A percentile compares a stretch with the other conserved stretches of the same genome.
Evolutionary conservation across 2,888 invertebrate species (phyloP).

Genomic region (Nymphalis polychloros): DNA sequence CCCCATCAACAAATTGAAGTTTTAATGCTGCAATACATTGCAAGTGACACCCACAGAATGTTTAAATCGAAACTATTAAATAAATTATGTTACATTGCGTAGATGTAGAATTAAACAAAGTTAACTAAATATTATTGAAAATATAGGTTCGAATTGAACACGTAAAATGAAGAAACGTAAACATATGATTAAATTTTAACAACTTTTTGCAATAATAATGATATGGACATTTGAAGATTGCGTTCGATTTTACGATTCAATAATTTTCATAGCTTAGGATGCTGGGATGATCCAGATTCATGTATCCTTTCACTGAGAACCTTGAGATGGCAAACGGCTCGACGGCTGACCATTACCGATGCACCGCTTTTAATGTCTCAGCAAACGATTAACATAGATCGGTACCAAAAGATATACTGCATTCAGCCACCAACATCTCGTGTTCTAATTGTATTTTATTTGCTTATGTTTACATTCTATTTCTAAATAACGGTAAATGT

Average conservation of each 20-base stretch:
- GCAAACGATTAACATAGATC: conserved; percentile 73
- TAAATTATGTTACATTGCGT: not conserved
- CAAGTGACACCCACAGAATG: conserved; percentile 23
- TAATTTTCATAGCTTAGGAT: conserved; percentile 40
- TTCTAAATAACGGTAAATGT: conserved; percentile 26
- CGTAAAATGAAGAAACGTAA: conserved; percentile 4
- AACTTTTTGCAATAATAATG: conserved; percentile 15
- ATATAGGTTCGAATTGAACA: not conserved
- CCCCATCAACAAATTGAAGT: conserved; percentile 32
- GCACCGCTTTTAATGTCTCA: conserved; percentile 72
- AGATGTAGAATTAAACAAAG: not conserved
- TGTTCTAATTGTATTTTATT: conserved; percentile 55
- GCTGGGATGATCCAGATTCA: conserved; percentile 78
- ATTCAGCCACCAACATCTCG: conserved; percentile 50
- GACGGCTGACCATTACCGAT: conserved; percentile 72
- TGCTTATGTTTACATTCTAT: conserved; percentile 49
- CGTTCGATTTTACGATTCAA: conserved; percentile 32
- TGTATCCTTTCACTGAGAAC: conserved; percentile 76
- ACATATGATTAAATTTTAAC: conserved; percentile 20
- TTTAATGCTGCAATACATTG: conserved; percentile 25
- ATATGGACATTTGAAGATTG: conserved; percentile 49
- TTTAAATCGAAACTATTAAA: conserved; percentile 19
- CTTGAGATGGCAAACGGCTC: conserved; percentile 65
- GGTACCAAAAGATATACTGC: conserved; percentile 67
- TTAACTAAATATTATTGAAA: not conserved